phyloP scores from a whole-genome alignment of 2,888 invertebrate species.

The Nomada flava region DNA sequence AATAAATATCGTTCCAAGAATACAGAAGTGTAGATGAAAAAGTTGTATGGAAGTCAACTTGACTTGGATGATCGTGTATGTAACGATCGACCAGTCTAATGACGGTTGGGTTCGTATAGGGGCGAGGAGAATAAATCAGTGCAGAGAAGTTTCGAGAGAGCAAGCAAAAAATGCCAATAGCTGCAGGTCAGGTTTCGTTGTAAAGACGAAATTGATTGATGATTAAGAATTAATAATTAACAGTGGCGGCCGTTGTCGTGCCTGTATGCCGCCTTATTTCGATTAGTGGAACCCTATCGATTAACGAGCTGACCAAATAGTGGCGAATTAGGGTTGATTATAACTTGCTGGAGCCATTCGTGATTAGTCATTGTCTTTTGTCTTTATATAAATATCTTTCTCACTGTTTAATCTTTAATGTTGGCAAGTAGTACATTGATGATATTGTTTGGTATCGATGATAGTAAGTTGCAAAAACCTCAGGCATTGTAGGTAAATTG shows the following conservation, averaged over 20 bases:
- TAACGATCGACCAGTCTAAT: constrained; percentile 74
- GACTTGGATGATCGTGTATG: constrained; percentile 67
- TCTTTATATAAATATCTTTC: too few relatives aligned
- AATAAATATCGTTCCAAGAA: constrained; percentile 65
- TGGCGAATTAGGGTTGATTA: neutral
- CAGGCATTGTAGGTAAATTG: too few relatives aligned
- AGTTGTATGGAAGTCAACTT: constrained; percentile 53
- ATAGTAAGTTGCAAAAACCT: too few relatives aligned
- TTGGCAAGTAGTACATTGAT: too few relatives aligned
- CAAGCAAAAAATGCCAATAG: constrained; percentile 70
- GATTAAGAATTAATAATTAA: constrained; percentile 77
- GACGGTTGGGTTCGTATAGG: constrained; percentile 71
- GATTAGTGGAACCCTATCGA: neutral
- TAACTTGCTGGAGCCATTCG: too few relatives aligned
- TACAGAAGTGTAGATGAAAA: constrained; percentile 44
- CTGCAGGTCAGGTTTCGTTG: constrained; percentile 64
- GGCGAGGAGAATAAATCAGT: constrained; percentile 74
- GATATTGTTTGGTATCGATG: too few relatives aligned
- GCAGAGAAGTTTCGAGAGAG: constrained; percentile 65
- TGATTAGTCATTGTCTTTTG: too few relatives aligned
- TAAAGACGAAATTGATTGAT: constrained; percentile 78
- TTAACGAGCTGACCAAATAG: neutral
- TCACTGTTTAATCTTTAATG: too few relatives aligned
- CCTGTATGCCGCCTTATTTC: constrained; percentile 29
- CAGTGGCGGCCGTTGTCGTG: constrained; percentile 58